Percentiles rank a stretch among this genome's conserved stretches.
These are phyloP conservation scores for Heptranchias perlo DNA, from an alignment of 2,113 vertebrate species.

Conservation along the genomic window DNA sequence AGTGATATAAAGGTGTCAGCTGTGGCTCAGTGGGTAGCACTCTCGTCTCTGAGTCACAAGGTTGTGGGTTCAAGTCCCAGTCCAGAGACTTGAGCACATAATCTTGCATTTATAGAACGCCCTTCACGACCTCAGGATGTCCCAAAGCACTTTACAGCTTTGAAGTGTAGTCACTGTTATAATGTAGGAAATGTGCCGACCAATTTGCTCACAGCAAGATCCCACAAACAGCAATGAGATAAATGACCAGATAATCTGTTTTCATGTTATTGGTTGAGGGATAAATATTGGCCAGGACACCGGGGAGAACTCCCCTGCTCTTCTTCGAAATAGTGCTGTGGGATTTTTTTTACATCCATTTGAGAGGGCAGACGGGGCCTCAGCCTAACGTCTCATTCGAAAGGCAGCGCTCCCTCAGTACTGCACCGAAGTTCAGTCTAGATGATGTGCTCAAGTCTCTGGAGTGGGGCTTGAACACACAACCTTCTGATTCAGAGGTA, in stretches of 20 bases:
- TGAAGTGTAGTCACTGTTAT: too few relatives aligned
- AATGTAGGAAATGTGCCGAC: too few relatives aligned
- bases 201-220: not conserved
- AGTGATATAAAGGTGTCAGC: not conserved
- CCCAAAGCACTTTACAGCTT: too few relatives aligned
- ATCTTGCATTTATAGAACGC: too few relatives aligned
- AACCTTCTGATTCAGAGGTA: not conserved
- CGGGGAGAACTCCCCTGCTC: not conserved
- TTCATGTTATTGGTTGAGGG: not conserved
- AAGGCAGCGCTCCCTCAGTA: not conserved
- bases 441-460: not conserved
- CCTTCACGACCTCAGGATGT: too few relatives aligned
- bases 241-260: not conserved
- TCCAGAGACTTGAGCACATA: not conserved
- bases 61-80: not conserved
- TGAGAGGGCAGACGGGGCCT: too few relatives aligned
- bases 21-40: not conserved
- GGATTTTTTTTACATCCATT: too few relatives aligned
- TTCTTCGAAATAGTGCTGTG: not conserved
- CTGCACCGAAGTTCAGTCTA: not conserved
- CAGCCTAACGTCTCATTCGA: too few relatives aligned
- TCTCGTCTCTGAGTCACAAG: not conserved
- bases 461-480: not conserved
- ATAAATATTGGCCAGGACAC: not conserved
- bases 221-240: not conserved